Conservation (phyloP, 2,113 vertebrate genomes). For the Hemibagrus wyckioides region DNA sequence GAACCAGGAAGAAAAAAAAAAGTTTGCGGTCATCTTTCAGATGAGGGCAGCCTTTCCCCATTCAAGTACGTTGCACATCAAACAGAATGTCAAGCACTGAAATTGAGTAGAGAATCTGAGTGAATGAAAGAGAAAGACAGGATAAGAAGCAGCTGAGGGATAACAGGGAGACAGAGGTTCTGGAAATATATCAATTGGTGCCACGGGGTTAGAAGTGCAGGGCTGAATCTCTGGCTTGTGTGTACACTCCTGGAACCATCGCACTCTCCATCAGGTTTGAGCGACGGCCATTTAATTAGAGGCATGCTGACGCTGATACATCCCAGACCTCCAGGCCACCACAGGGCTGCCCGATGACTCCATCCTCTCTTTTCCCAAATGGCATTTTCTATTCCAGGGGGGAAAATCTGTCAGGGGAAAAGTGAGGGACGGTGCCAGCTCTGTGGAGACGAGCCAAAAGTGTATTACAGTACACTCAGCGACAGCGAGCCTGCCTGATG, state of each 20-base stretch:
- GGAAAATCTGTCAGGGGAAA: constrained; percentile 47
- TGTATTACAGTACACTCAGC: constrained; percentile 12
- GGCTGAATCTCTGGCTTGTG: constrained; percentile 21
- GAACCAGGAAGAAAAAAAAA: background rate
- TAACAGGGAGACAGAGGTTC: background rate
- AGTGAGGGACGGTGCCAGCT: constrained; percentile 17
- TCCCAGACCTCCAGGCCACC: constrained; percentile 39
- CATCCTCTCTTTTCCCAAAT: constrained; percentile 12
- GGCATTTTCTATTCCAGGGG: constrained; percentile 24
- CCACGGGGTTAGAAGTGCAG: background rate
- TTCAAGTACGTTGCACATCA: background rate
- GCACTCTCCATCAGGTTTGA: constrained; percentile 26
- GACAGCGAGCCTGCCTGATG: background rate
- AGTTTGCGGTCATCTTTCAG: background rate
- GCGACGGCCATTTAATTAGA: constrained; percentile 47
- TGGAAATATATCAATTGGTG: constrained; percentile 13
- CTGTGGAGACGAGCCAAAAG: background rate
- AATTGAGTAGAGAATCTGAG: background rate
- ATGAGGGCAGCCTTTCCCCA: constrained; percentile 34
- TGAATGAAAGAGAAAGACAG: background rate
- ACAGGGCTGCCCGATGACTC: constrained; percentile 21
- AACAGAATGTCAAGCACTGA: constrained; percentile 21
- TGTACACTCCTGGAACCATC: constrained; percentile 22
- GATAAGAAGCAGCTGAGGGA: constrained; percentile 9
- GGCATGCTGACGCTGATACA: constrained; percentile 12